These are phyloP conservation scores for Brachycybe producta DNA, from an alignment of 2,888 invertebrate species.

Conservation along the genomic window DNA sequence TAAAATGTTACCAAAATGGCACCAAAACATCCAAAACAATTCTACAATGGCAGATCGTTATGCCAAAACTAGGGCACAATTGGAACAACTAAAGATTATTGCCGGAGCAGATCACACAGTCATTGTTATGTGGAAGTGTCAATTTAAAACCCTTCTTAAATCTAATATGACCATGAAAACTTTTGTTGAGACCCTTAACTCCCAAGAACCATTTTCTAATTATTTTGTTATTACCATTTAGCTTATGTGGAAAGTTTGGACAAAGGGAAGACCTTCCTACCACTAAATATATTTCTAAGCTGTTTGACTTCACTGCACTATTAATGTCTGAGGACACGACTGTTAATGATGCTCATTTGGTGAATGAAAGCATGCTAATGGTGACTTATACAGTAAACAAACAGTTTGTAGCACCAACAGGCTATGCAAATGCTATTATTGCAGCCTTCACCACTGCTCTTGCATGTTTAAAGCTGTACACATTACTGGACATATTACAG, in stretches of 20 bases:
- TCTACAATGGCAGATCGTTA: conserved; percentile 17
- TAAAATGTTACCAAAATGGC: conserved; percentile 11
- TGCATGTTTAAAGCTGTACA: conserved; percentile 30
- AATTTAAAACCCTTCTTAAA: neutral
- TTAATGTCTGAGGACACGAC: neutral
- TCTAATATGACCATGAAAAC: no score
- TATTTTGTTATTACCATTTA: neutral
- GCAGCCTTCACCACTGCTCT: conserved; percentile 31
- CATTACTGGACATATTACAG: conserved; percentile 27
- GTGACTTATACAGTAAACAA: neutral
- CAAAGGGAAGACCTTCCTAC: neutral
- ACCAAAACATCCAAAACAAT: neutral
- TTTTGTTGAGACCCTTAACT: no score
- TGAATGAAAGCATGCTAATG: conserved; percentile 4
- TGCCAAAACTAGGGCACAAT: conserved; percentile 15
- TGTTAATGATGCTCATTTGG: neutral
- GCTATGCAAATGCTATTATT: conserved; percentile 26
- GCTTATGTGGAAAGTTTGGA: conserved; percentile 4
- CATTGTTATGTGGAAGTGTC: conserved; percentile 24
- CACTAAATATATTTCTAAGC: neutral
- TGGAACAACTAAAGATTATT: no score
- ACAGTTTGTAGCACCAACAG: neutral
- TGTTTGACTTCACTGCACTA: neutral
- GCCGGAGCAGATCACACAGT: conserved; percentile 20
- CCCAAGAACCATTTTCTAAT: neutral